A percentile compares a stretch with the other conserved stretches of the same genome.
Evolutionary conservation across 2,113 vertebrate genomes (phyloP).

Genomic region (Smithornis capensis): DNA sequence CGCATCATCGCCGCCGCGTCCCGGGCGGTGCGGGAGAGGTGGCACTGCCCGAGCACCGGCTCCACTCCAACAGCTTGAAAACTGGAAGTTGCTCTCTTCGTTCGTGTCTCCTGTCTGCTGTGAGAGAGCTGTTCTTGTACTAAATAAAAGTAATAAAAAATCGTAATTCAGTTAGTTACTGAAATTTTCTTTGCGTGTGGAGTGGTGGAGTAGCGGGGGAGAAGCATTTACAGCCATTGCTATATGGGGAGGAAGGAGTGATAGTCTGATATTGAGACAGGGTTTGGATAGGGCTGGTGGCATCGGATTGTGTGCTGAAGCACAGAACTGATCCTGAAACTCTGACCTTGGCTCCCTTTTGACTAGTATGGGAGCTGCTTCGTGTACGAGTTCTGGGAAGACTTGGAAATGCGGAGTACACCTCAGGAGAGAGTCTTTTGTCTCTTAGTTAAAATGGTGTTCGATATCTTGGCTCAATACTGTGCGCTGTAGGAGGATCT

Average conservation of each 20-base stretch:
- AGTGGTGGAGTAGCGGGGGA: not conserved
- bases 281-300: not conserved
- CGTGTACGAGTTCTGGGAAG: not conserved
- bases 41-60: not conserved
- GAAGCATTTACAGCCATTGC: not conserved
- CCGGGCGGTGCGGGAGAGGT: not conserved
- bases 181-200: accelerated
- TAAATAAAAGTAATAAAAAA: not conserved
- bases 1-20: not conserved
- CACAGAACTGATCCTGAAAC: not conserved
- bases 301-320: not conserved
- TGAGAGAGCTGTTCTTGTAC: not conserved
- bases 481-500: not conserved
- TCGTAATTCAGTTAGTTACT: accelerated
- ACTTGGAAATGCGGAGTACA: not conserved
- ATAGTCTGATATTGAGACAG: accelerated
- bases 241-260: not conserved
- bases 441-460: not conserved
- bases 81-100: not conserved
- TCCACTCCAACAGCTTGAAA: accelerated
- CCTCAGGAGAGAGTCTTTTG: not conserved
- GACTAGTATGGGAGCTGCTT: not conserved
- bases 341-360: not conserved
- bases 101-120: not conserved
- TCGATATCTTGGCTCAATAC: not conserved